phyloP scores from a whole-genome alignment of 1,140 invertebrate species.

The Reticulitermes speratus region DNA sequence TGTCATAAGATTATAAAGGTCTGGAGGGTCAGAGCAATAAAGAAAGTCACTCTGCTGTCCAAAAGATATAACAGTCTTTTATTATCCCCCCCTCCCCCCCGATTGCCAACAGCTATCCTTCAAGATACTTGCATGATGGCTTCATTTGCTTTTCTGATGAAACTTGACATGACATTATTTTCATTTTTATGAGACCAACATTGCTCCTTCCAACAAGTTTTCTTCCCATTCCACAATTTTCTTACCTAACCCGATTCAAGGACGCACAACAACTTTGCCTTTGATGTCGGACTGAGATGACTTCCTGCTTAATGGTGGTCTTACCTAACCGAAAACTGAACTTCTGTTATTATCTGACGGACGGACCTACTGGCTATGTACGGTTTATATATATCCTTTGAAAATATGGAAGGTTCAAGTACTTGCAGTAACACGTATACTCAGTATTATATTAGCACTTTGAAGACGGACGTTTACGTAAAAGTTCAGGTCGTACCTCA shows the following conservation, averaged over 20 bases:
- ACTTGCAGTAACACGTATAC: no score
- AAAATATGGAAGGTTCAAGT: no score
- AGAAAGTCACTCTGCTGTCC: neutral
- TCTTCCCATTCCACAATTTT: neutral
- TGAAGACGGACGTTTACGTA: no score
- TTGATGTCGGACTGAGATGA: neutral
- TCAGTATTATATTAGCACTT: no score
- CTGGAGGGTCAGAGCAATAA: neutral
- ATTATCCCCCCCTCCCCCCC: no score
- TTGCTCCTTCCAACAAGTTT: neutral
- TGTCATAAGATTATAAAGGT: neutral
- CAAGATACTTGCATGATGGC: conserved; percentile 8
- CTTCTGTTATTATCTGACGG: neutral
- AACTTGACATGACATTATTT: conserved; percentile 4
- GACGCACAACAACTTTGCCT: neutral
- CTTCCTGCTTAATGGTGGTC: neutral
- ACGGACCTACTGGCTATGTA: neutral
- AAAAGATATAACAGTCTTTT: neutral
- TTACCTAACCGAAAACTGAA: neutral
- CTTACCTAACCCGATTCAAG: neutral
- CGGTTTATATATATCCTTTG: neutral
- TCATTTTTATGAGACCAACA: neutral
- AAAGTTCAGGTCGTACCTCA: no score
- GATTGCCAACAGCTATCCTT: neutral
- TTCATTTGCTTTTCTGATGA: neutral